A percentile compares a stretch with the other conserved stretches of the same genome.
These are phyloP conservation scores for Pterois miles DNA, from an alignment of 2,797 vertebrate genomes.

Conservation along the genomic window DNA sequence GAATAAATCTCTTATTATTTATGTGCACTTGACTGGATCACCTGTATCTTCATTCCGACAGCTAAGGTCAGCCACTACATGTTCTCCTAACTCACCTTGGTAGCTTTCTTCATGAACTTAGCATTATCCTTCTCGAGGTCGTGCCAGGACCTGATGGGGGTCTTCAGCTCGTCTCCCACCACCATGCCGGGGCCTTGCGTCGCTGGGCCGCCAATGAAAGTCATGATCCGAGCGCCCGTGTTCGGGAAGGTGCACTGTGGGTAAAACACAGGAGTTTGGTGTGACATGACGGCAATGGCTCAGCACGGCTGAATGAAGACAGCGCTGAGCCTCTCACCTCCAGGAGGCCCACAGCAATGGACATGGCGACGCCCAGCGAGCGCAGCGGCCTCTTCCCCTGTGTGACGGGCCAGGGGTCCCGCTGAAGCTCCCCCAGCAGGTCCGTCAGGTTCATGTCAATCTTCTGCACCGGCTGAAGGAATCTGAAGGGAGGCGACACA, in stretches of 20 bases:
- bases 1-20: too few species aligned
- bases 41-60: too few species aligned
- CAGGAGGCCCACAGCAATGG: conserved; percentile 94
- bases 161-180: conserved; percentile 95
- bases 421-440: conserved; percentile 94
- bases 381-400: conserved; percentile 94
- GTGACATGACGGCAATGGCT: too few species aligned
- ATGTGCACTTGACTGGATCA: too few species aligned
- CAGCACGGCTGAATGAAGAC: background rate
- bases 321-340: conserved; percentile 85
- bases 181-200: conserved; percentile 98
- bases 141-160: conserved; percentile 96
- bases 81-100: conserved; percentile 93
- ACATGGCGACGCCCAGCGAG: conserved; percentile 94
- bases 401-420: conserved; percentile 96
- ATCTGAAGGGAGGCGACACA: conserved; percentile 75
- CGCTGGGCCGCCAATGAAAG: conserved; percentile 94
- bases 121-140: conserved; percentile 98
- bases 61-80: too few species aligned
- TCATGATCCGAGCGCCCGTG: conserved; percentile 95
- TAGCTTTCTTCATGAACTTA: conserved; percentile 96
- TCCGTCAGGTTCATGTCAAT: conserved; percentile 99
- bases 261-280: background rate
- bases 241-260: conserved; percentile 95
- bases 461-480: conserved; percentile 96